A percentile compares a stretch with the other conserved stretches of the same genome.
Evolutionary conservation across 2,888 invertebrate genomes (phyloP).

Genomic region (Pseudolycoriella hygida): DNA sequence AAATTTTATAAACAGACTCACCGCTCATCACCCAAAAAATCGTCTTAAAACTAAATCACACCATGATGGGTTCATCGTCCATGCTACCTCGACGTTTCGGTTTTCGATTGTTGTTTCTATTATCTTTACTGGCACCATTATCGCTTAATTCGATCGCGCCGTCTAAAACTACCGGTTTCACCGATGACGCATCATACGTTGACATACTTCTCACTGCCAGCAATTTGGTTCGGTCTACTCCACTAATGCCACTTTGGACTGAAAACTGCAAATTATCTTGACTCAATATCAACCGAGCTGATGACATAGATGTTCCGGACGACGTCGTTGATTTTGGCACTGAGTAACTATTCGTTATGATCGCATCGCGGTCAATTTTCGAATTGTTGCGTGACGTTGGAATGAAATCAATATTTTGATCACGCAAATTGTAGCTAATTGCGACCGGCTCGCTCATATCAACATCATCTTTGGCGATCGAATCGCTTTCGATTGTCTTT

Average conservation of each 20-base stretch:
- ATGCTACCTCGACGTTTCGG: conserved; percentile 16
- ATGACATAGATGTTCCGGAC: conserved; percentile 5
- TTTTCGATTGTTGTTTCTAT: conserved; percentile 10
- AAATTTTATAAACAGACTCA: too few species aligned
- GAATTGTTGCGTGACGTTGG: conserved; percentile 11
- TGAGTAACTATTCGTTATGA: conserved; percentile 7
- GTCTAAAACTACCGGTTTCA: conserved; percentile 5
- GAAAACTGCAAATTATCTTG: conserved; percentile 14
- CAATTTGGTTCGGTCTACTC: conserved; percentile 12
- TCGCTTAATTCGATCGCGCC: conserved; percentile 1
- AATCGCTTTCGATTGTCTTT: conserved; percentile 9
- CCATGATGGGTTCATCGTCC: conserved; percentile 19
- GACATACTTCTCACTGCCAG: conserved; percentile 17
- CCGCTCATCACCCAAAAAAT: too few species aligned
- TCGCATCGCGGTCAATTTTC: conserved; percentile 10
- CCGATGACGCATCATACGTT: neutral
- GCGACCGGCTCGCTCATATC: conserved; percentile 13
- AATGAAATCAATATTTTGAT: conserved; percentile 18
- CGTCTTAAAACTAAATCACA: conserved; percentile 9
- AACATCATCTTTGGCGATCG: conserved; percentile 10
- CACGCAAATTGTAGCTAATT: conserved; percentile 16
- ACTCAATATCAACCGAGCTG: conserved; percentile 12
- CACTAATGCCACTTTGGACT: neutral
- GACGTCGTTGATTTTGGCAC: conserved; percentile 7
- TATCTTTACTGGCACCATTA: conserved; percentile 7